Conservation (phyloP, 2,113 vertebrate genomes). For the Psittacula cyanocephala region DNA sequence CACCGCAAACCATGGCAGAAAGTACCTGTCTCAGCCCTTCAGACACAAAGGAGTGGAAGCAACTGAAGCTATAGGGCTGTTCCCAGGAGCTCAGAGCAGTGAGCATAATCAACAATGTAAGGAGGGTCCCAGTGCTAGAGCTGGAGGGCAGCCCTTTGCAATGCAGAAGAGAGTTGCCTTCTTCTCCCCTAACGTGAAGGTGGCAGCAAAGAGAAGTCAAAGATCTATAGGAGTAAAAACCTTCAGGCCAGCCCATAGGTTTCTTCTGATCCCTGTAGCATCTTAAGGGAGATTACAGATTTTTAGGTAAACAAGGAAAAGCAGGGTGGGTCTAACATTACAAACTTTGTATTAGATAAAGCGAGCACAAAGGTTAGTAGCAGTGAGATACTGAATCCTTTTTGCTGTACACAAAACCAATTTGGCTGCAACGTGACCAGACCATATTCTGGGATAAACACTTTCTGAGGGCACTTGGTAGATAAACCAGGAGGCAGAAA, state of each 20-base stretch:
- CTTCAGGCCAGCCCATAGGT: neutral
- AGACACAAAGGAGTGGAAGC: neutral
- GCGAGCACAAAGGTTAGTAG: rapidly evolving
- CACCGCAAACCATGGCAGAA: neutral
- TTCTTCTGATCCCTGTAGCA: neutral
- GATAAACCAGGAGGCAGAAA: neutral
- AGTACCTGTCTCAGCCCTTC: neutral
- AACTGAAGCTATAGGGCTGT: neutral
- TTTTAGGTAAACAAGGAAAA: neutral
- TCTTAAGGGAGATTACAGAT: neutral
- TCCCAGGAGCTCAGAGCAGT: neutral
- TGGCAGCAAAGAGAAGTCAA: neutral
- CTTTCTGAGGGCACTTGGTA: neutral
- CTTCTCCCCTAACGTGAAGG: neutral
- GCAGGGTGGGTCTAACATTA: neutral
- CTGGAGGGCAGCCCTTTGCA: rapidly evolving
- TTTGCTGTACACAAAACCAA: neutral
- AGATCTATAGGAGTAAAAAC: neutral
- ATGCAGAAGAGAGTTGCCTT: neutral
- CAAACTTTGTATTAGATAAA: neutral
- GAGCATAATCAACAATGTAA: rapidly evolving
- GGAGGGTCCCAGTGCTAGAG: neutral
- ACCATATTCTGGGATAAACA: neutral
- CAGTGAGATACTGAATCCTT: neutral
- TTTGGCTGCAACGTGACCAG: neutral